Evolutionary conservation across 2,888 invertebrate genomes (phyloP).

Genomic region (Osedax frankpressi): DNA sequence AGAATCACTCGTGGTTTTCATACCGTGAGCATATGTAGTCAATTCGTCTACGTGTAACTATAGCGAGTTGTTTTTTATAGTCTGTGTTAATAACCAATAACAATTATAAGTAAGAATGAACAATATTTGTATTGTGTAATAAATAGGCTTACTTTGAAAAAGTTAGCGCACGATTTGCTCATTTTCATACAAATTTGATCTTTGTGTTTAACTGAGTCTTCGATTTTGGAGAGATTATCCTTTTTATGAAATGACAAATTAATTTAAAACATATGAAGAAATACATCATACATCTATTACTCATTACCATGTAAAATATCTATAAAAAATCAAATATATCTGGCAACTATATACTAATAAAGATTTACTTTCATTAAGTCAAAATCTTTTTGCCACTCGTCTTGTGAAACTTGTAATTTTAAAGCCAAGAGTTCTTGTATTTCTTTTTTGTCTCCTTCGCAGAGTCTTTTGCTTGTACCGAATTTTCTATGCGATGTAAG

Average conservation of each 20-base stretch:
- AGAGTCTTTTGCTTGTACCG: slow-evolving; percentile 25
- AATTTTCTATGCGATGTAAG: slow-evolving; percentile 27
- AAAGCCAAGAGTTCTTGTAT: slow-evolving; percentile 25
- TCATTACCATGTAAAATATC: no score
- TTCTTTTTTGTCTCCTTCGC: slow-evolving; percentile 26
- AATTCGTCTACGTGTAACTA: not conserved
- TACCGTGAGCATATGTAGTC: slow-evolving; percentile 8
- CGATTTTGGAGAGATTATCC: not conserved
- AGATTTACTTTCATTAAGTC: slow-evolving; percentile 15
- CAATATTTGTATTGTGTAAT: no score
- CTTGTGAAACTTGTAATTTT: slow-evolving; percentile 25
- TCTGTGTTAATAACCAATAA: no score
- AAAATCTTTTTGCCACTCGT: slow-evolving; percentile 25
- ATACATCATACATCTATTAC: not conserved
- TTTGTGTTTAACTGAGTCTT: not conserved
- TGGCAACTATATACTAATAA: not conserved
- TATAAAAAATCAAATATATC: not conserved
- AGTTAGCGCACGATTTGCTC: not conserved
- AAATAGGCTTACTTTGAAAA: not conserved
- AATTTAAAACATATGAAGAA: not conserved
- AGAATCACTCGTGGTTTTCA: slow-evolving; percentile 9
- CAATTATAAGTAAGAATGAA: no score
- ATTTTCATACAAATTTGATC: not conserved
- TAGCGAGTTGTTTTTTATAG: no score
- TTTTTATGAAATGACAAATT: not conserved